Evolutionary conservation across 2,113 vertebrate genomes (phyloP).

Genomic region (Scartelaos histophorus): DNA sequence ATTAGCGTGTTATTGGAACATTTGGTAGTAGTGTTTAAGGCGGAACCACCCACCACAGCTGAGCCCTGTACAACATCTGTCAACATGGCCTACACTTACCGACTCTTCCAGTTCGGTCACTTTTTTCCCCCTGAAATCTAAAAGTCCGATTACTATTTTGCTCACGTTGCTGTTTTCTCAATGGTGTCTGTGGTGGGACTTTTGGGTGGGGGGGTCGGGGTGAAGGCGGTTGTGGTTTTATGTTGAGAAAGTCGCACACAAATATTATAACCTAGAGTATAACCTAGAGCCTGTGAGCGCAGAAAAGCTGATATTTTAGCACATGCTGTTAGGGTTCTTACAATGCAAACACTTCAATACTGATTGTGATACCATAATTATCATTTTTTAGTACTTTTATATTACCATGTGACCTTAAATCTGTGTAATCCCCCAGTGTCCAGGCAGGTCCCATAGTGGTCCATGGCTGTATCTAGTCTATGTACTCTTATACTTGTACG

Average conservation of each 20-base stretch:
- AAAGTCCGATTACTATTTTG: conserved; percentile 24
- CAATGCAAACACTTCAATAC: too few relatives aligned
- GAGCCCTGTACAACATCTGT: conserved; percentile 50
- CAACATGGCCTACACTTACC: conserved; percentile 29
- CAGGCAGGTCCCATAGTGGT: too few relatives aligned
- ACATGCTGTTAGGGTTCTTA: neutral
- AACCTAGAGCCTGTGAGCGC: conserved; percentile 2
- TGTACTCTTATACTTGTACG: too few relatives aligned
- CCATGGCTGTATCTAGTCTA: too few relatives aligned
- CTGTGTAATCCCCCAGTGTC: too few relatives aligned
- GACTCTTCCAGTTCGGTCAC: neutral
- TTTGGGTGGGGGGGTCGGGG: conserved; percentile 12
- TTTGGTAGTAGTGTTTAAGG: conserved; percentile 47
- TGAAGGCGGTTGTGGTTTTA: conserved; percentile 26
- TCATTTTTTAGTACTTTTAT: too few relatives aligned
- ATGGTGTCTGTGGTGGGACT: conserved; percentile 32
- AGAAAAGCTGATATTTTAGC: conserved; percentile 16
- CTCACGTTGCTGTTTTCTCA: conserved; percentile 39
- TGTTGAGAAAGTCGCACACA: conserved; percentile 25
- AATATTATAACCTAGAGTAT: conserved; percentile 6
- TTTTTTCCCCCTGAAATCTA: conserved; percentile 14
- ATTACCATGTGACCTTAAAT: too few relatives aligned
- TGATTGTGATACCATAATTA: too few relatives aligned
- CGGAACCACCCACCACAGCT: conserved; percentile 41
- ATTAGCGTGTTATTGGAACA: conserved; percentile 63